Percentiles rank a stretch among this genome's conserved stretches.
Evolutionary conservation across 2,113 vertebrate species (phyloP).

Genomic region (Cathartes aura): DNA sequence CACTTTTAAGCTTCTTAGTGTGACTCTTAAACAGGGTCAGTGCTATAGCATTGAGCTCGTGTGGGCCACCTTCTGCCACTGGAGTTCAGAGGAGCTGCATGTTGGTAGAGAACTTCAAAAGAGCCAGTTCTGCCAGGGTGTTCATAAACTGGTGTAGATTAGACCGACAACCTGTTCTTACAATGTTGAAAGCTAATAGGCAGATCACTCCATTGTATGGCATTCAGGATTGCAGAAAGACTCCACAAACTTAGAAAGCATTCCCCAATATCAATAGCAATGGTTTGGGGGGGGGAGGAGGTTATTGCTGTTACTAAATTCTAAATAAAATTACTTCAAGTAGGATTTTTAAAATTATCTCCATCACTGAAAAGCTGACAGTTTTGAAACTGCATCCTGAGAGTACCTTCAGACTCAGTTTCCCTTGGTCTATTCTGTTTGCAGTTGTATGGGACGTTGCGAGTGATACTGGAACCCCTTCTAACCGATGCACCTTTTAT

Average conservation of each 20-base stretch:
- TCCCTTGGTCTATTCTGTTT: not conserved
- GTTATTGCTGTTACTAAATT: not conserved
- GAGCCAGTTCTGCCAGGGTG: not conserved
- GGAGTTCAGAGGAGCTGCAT: not conserved
- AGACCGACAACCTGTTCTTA: not conserved
- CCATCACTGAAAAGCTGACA: not conserved
- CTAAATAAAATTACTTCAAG: not conserved
- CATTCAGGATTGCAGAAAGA: not conserved
- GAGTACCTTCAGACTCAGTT: not conserved
- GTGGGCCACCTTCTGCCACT: not conserved
- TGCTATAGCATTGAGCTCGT: not conserved
- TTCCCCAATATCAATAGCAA: not conserved
- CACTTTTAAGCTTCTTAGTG: not conserved
- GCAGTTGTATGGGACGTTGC: constrained; percentile 88
- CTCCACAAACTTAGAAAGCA: not conserved
- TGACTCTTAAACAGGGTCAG: not conserved
- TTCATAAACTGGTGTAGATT: not conserved
- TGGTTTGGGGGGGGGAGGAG: too few species aligned
- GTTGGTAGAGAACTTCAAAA: not conserved
- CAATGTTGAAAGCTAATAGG: not conserved
- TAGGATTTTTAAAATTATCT: not conserved
- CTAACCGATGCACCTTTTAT: constrained; percentile 87
- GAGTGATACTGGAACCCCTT: constrained; percentile 91
- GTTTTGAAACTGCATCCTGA: not conserved
- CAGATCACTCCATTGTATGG: not conserved